Evolutionary conservation across 2,797 vertebrate species (phyloP), one percentile per base, ranked within the genome.

Genomic region (Gallirallus australis): DNA sequence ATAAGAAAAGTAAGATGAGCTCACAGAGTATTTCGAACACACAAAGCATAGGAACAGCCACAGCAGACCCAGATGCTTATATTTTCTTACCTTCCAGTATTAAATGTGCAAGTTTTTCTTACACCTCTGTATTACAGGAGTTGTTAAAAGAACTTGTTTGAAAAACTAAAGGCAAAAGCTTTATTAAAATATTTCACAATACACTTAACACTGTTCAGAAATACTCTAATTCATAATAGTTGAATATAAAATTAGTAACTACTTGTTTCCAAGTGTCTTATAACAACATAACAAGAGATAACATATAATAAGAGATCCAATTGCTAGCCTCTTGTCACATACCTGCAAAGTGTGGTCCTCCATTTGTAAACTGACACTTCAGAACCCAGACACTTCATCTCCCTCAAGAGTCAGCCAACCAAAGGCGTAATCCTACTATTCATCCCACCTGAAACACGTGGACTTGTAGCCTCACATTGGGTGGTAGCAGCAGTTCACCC

Each of bases 11-110:
- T 11, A 75, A 89, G 40, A 86, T 11, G 12, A 56, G 5, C 10
- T 89, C 15, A 35, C 20, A 54, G 48, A 63, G 68, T 48, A 89
- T 69, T 90, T 68, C 81, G 57, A 93, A 31, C 12, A 61, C n/a
- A 78, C 12, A 90, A 39, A 80, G 31, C 7, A 85, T 75, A 40
- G 17, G 15, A 73, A 82, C 18, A 42, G 40, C 19, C 18, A 56
- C 53, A 71, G 40, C 0, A 0, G 31, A 57, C 13, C 37, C 31
- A 91, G 15, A 25, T 31, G 2, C 17, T 69, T 78, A 12, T 59
- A 47, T 52, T 87, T 40, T 87, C 61, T 83, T 85, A 68, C 17
- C 17, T 71, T 86, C 54, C 79, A 81, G 17, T n/a, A 71, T 47
- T 54, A 54, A 77, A 78, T 10, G 12, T 47, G 8, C 8, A 61